phyloP scores from a whole-genome alignment of 2,888 invertebrate species.

The Drosophila melanosoma region DNA sequence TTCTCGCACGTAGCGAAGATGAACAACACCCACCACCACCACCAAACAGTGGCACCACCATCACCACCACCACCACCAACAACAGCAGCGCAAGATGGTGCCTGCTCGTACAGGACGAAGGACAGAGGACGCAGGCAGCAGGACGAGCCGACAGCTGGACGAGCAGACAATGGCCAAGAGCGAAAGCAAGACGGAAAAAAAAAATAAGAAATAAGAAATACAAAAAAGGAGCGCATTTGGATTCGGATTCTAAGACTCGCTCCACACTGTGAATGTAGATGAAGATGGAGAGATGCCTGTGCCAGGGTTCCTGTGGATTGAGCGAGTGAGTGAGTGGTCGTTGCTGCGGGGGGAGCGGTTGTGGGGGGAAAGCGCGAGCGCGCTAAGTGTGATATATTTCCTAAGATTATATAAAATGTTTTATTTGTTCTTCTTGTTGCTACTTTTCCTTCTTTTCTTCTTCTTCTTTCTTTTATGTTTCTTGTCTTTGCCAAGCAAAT shows the following conservation, averaged over 20 bases:
- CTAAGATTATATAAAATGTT: slow-evolving; percentile 85
- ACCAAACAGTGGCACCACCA: slow-evolving; percentile 47
- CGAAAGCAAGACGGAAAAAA: slow-evolving; percentile 28
- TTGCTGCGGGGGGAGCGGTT: too few relatives aligned
- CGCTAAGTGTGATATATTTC: slow-evolving; percentile 85
- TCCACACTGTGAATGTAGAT: slow-evolving; percentile 35
- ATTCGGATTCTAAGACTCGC: slow-evolving; percentile 51
- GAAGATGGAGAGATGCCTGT: slow-evolving; percentile 48
- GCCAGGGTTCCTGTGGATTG: slow-evolving; percentile 9
- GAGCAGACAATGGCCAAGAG: slow-evolving; percentile 60
- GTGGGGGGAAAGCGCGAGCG: slow-evolving; percentile 56
- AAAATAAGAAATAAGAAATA: slow-evolving; percentile 4
- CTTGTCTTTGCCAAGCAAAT: slow-evolving; percentile 70
- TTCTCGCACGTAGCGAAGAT: slow-evolving; percentile 80
- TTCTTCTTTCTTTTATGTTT: slow-evolving; percentile 32
- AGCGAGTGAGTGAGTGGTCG: background rate
- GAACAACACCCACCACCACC: slow-evolving; percentile 79
- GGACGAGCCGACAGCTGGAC: slow-evolving; percentile 52
- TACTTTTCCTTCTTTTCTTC: slow-evolving; percentile 39
- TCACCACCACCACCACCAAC: slow-evolving; percentile 46
- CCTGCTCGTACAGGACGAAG: slow-evolving; percentile 60
- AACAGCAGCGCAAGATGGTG: slow-evolving; percentile 72
- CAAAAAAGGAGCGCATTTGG: slow-evolving; percentile 55
- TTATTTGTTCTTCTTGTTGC: slow-evolving; percentile 79
- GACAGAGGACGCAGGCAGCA: slow-evolving; percentile 22